These are phyloP conservation scores for Delia radicum DNA, from an alignment of 1,140 invertebrate species.

Conservation along the genomic window DNA sequence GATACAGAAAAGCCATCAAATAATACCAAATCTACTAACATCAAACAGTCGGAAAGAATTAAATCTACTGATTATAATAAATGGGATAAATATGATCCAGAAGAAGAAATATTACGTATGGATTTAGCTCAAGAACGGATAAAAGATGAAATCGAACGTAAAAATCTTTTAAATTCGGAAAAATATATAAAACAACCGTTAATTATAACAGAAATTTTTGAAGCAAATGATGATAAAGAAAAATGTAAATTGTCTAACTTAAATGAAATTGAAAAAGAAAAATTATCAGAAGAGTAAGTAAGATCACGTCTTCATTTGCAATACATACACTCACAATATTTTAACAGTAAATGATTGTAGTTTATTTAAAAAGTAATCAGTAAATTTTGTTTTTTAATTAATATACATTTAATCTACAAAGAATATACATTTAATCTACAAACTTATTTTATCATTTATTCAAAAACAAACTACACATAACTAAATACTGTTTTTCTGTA, in stretches of 20 bases:
- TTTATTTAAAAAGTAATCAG: no score
- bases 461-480: no score
- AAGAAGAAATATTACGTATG: slow-evolving; percentile 66
- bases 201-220: background rate
- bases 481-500: no score
- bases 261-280: slow-evolving; percentile 42
- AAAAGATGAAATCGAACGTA: slow-evolving; percentile 52
- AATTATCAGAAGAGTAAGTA: slow-evolving; percentile 42
- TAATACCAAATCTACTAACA: background rate
- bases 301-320: no score
- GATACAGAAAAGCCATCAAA: background rate
- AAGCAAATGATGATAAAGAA: slow-evolving; percentile 19
- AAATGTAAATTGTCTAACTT: slow-evolving; percentile 30
- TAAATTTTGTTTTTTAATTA: no score
- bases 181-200: background rate
- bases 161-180: slow-evolving; percentile 37
- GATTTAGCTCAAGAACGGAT: slow-evolving; percentile 63
- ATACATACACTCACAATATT: no score
- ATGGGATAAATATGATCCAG: slow-evolving; percentile 72
- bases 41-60: background rate
- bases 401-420: no score
- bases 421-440: no score
- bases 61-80: slow-evolving; percentile 63
- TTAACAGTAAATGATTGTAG: no score
- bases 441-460: no score